Evolutionary conservation across 1,140 invertebrate genomes (phyloP).

Genomic region (Brachionus sp.): DNA sequence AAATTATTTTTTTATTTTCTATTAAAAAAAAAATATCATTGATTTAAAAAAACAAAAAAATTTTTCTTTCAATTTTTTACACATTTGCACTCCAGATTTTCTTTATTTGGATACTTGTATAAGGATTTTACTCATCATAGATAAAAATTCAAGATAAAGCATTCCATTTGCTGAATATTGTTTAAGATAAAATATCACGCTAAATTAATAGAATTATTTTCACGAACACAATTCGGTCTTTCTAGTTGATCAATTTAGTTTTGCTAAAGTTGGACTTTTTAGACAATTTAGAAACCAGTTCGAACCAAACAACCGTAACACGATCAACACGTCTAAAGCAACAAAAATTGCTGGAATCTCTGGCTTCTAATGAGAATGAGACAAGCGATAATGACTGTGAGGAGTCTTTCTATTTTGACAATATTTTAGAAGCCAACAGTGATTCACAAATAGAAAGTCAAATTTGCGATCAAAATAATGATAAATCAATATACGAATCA

Average conservation of each 20-base stretch:
- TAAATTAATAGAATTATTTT: background rate
- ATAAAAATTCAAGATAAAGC: no score
- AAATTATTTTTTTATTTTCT: no score
- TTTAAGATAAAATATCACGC: no score
- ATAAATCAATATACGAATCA: slow-evolving; percentile 2
- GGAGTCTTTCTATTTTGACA: slow-evolving; percentile 2
- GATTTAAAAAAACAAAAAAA: no score
- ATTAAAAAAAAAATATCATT: no score
- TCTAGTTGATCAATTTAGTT: background rate
- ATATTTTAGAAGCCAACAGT: background rate
- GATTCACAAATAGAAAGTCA: background rate
- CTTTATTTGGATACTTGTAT: no score
- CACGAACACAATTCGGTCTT: background rate
- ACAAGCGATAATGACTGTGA: slow-evolving; percentile 4
- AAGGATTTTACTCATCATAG: no score
- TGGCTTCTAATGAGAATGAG: background rate
- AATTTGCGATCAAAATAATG: background rate
- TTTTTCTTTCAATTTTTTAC: no score
- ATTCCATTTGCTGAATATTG: no score
- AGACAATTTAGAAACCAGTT: slow-evolving; percentile 15
- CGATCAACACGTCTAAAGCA: slow-evolving; percentile 34
- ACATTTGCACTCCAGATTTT: no score
- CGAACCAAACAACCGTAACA: slow-evolving; percentile 8
- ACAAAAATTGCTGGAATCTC: slow-evolving; percentile 30
- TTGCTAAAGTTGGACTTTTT: background rate